phyloP scores from a whole-genome alignment of 2,888 invertebrate genomes.

The Papilio gigon region DNA sequence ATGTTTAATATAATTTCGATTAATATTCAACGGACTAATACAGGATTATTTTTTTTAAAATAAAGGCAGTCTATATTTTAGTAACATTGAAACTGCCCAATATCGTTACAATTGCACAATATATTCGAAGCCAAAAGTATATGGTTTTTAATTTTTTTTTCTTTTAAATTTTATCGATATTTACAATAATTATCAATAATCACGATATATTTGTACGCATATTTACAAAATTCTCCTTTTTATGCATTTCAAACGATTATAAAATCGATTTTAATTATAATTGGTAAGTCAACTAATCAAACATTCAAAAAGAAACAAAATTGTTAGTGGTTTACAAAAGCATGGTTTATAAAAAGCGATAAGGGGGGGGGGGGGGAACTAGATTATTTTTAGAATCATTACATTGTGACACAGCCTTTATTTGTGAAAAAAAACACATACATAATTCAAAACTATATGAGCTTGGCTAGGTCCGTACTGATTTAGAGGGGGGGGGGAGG shows the following conservation, averaged over 20 bases:
- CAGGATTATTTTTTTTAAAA: too few species aligned
- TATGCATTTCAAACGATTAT: neutral
- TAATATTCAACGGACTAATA: too few species aligned
- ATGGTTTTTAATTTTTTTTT: neutral
- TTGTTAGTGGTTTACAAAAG: slow-evolving; percentile 33
- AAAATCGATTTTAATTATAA: slow-evolving; percentile 1
- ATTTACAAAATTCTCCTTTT: neutral
- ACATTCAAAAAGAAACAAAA: slow-evolving; percentile 3
- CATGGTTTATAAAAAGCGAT: slow-evolving; percentile 17
- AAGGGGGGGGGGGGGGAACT: neutral
- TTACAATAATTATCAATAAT: neutral
- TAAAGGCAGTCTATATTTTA: too few species aligned
- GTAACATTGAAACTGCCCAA: too few species aligned
- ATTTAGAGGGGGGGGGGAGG: slow-evolving; percentile 6
- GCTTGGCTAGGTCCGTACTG: slow-evolving; percentile 26
- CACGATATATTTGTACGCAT: neutral
- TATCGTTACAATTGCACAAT: neutral
- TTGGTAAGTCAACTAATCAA: slow-evolving; percentile 6
- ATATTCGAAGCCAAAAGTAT: neutral
- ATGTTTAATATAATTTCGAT: too few species aligned
- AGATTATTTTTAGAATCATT: neutral
- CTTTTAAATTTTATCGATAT: neutral
- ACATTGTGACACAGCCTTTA: slow-evolving; percentile 30
- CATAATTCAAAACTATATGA: slow-evolving; percentile 22
- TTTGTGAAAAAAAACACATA: slow-evolving; percentile 18